Base-by-base conservation (phyloP, 2,797 vertebrate genomes). In the Clarias platycephalus region DNA sequence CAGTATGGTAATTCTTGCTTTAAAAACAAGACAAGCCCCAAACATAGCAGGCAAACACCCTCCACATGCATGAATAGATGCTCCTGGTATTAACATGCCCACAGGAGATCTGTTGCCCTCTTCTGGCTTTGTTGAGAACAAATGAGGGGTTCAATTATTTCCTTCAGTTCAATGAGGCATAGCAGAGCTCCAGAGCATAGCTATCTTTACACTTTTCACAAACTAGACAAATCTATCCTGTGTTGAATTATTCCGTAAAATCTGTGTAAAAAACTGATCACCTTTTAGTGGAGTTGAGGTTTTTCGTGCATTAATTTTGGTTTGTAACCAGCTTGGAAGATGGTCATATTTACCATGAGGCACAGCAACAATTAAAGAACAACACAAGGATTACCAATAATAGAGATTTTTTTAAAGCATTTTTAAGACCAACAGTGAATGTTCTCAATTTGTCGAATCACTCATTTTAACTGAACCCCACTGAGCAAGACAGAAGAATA, bases 101-200 rank as follows among this genome's bases (percentile, higher is more conserved):
- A 80, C 78, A 53, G 80, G 87, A 84, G 66, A 85, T 87, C 84
- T 84, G 84, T 86, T 88, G 91, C 91, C 90, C 88, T 86, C 92
- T 90, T 86, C 89, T 94, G 92, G 90, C 37, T 67, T 66, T 84
- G 63, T 55, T 74, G 71, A 86, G 67, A 89, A 87, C 70, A 80
- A 84, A 82, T 75, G 85, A 83, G 82, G 60, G 68, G 68, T 80
- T 68, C 83, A 83, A 86, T 80, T 6, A 80, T 80, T 75, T 76
- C 53, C 82, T 66, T 31, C 22, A 22, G 34, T 79, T 4, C 49
- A 40, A n/a, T 44, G 49, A 67, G 60, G 2, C 76, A n/a, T 31
- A 26, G n/a, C 58, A 67, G 24, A 63, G n/a, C 74, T 34, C 49
- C 72, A 22, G n/a, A 78, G 34, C 8, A 68, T 60, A 49, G 37